Conservation (phyloP, 1,140 invertebrate species). For the Nixonia krombeini region DNA sequence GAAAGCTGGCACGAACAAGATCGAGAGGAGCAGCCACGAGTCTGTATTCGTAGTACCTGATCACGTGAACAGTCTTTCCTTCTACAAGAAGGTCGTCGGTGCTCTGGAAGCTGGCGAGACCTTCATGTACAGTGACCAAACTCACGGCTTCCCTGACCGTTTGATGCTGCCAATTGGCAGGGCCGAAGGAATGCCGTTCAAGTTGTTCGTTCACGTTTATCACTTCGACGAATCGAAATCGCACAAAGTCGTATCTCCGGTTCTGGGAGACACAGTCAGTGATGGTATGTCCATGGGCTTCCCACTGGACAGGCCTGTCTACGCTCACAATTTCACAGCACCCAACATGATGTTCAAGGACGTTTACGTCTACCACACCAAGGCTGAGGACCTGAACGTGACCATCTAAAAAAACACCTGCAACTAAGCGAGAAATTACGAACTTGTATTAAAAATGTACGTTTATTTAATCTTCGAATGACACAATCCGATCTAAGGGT, state of each 20-base stretch:
- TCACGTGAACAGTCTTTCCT: conserved; percentile 50
- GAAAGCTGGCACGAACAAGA: conserved; percentile 72
- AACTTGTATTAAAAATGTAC: no score
- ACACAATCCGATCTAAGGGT: no score
- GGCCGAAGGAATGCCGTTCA: conserved; percentile 74
- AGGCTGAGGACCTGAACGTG: conserved; percentile 51
- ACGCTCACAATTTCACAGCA: conserved; percentile 66
- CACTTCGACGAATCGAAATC: conserved; percentile 59
- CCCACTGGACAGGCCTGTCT: conserved; percentile 73
- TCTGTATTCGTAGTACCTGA: conserved; percentile 62
- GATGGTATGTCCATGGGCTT: conserved; percentile 68
- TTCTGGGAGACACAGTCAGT: conserved; percentile 38
- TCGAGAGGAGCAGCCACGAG: conserved; percentile 70
- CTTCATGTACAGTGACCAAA: conserved; percentile 59
- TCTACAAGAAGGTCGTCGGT: conserved; percentile 60
- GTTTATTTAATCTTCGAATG: no score
- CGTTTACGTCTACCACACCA: conserved; percentile 74
- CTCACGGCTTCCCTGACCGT: conserved; percentile 75
- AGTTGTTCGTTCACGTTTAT: conserved; percentile 75
- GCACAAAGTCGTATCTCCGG: conserved; percentile 26
- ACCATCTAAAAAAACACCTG: conserved; percentile 33
- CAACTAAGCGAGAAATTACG: no score
- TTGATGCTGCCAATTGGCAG: conserved; percentile 76
- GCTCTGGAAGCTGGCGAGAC: conserved; percentile 62
- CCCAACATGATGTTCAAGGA: conserved; percentile 76